Conservation (phyloP, 1,140 invertebrate genomes). For the Venustaconcha ellipsiformis region DNA sequence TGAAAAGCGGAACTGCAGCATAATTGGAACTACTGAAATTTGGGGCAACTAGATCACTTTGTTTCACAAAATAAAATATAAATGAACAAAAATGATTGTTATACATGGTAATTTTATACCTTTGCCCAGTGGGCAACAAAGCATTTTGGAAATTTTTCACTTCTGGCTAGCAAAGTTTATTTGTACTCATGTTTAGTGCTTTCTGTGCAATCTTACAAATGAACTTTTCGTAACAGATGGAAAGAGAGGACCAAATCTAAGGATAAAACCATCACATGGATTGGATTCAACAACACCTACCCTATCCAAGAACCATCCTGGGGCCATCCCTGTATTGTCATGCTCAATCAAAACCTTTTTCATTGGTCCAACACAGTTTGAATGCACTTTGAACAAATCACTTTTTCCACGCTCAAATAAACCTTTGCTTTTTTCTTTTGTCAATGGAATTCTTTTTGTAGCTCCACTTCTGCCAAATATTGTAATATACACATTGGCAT, state of each 20-base stretch:
- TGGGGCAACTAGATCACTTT: too few relatives aligned
- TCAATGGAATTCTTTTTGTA: conserved; percentile 62
- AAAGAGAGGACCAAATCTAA: neutral
- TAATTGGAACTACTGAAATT: too few relatives aligned
- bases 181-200: too few relatives aligned
- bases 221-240: too few relatives aligned
- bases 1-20: too few relatives aligned
- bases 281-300: conserved; percentile 38
- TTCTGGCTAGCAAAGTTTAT: too few relatives aligned
- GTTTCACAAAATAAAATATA: too few relatives aligned
- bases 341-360: conserved; percentile 67
- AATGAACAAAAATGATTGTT: too few relatives aligned
- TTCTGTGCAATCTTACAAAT: too few relatives aligned
- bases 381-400: conserved; percentile 60
- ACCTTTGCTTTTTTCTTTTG: conserved; percentile 37
- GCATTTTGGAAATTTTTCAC: too few relatives aligned
- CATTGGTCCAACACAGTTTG: conserved; percentile 67
- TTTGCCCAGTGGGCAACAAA: too few relatives aligned
- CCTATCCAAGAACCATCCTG: conserved; percentile 70
- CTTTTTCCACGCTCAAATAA: conserved; percentile 59
- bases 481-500: conserved; percentile 66
- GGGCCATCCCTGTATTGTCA: conserved; percentile 66
- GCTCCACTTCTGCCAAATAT: conserved; percentile 66
- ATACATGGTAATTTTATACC: too few relatives aligned
- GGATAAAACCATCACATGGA: neutral